Evolutionary conservation across 2,888 invertebrate genomes (phyloP).

Genomic region (Leptinotarsa rubiginosa): DNA sequence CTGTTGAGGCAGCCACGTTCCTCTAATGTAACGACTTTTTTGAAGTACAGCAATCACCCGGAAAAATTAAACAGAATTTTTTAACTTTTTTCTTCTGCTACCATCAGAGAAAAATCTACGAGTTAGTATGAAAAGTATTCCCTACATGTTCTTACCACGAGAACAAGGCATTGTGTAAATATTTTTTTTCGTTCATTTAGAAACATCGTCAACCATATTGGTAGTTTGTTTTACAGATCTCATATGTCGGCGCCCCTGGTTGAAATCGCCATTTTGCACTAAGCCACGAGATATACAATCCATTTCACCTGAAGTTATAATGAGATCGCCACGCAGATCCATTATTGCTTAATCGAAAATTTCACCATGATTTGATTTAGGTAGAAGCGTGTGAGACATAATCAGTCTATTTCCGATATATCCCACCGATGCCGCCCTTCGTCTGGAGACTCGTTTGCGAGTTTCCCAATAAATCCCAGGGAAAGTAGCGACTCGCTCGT

Average conservation of each 20-base stretch:
- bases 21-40: no score
- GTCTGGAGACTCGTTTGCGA: not conserved
- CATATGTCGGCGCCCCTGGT: not conserved
- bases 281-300: constrained; percentile 6
- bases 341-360: constrained; percentile 41
- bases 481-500: not conserved
- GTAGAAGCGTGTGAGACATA: constrained; percentile 52
- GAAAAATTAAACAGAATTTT: no score
- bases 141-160: no score
- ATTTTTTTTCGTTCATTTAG: no score
- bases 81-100: no score
- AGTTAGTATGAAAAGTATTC: no score
- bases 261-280: constrained; percentile 2
- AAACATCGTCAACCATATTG: no score
- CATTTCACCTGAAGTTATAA: constrained; percentile 17
- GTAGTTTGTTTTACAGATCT: not conserved
- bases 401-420: constrained; percentile 55
- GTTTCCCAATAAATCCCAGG: constrained; percentile 9
- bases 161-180: no score
- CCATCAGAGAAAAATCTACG: no score
- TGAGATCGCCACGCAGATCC: constrained; percentile 29
- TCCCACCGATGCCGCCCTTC: constrained; percentile 5
- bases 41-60: no score
- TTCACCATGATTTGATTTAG: constrained; percentile 53
- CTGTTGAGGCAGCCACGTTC: no score